phyloP scores from a whole-genome alignment of 2,888 invertebrate species.

The Dynastes grantii region DNA sequence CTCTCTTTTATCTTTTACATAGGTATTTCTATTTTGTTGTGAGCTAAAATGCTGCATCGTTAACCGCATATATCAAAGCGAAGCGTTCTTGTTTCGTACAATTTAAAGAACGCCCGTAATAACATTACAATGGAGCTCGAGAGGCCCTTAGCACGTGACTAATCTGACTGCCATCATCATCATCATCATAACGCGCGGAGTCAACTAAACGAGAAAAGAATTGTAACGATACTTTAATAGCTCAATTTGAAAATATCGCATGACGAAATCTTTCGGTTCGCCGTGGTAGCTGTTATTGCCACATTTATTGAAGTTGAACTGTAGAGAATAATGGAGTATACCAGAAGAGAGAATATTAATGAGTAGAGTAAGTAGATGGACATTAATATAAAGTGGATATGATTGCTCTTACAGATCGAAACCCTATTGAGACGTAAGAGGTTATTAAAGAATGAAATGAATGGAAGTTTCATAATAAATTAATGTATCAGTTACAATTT shows the following conservation, averaged over 20 bases:
- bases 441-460: no score
- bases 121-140: slow-evolving; percentile 40
- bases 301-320: no score
- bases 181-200: slow-evolving; percentile 47
- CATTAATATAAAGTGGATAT: no score
- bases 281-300: not conserved
- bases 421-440: no score
- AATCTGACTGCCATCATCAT: slow-evolving; percentile 48
- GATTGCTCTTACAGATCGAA: no score
- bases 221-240: slow-evolving; percentile 52
- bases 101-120: slow-evolving; percentile 15
- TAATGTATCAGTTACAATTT: no score
- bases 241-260: slow-evolving; percentile 49
- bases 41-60: slow-evolving; percentile 1
- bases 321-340: no score
- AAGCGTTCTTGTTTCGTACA: slow-evolving; percentile 19
- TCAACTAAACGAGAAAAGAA: slow-evolving; percentile 56
- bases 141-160: slow-evolving; percentile 45
- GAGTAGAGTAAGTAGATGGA: no score
- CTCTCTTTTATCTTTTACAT: not conserved
- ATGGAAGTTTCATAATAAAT: no score
- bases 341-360: no score
- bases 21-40: not conserved
- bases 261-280: not conserved
- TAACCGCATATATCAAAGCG: slow-evolving; percentile 11